A percentile compares a stretch with the other conserved stretches of the same genome.
Evolutionary conservation across 2,888 invertebrate species (phyloP).

Genomic region (Ganaspis brasiliensis): DNA sequence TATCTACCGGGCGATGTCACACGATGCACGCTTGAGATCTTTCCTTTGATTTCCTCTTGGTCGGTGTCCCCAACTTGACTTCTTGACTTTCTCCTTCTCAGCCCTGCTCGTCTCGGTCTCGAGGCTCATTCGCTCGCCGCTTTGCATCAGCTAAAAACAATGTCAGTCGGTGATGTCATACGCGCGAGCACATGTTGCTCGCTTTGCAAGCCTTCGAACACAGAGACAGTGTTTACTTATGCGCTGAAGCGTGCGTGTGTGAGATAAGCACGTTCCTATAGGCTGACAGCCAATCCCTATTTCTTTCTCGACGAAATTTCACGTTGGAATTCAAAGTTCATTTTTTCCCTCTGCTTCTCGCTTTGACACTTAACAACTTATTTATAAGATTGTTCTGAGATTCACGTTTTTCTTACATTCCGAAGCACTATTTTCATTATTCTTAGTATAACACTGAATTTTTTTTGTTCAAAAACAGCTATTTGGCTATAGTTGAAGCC

Average conservation of each 20-base stretch:
- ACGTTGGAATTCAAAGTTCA: neutral
- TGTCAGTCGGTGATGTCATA: slow-evolving; percentile 65
- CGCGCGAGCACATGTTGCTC: slow-evolving; percentile 44
- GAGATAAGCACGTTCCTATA: slow-evolving; percentile 55
- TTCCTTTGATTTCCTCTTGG: neutral
- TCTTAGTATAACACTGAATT: too few species aligned
- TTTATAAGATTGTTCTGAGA: too few species aligned
- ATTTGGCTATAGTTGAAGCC: too few species aligned
- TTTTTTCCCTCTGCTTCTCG: neutral
- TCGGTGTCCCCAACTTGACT: neutral
- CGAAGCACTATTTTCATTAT: too few species aligned
- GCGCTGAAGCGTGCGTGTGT: slow-evolving; percentile 58
- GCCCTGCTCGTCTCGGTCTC: neutral
- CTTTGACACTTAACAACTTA: neutral
- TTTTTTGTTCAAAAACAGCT: too few species aligned
- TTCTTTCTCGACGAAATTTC: neutral
- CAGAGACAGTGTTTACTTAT: slow-evolving; percentile 62
- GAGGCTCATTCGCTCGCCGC: neutral
- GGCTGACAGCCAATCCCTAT: neutral
- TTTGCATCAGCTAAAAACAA: slow-evolving; percentile 58
- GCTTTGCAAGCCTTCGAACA: slow-evolving; percentile 46
- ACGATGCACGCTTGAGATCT: slow-evolving; percentile 33
- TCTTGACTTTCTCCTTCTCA: neutral
- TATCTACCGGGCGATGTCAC: slow-evolving; percentile 57
- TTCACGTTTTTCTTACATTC: too few species aligned